A percentile compares a stretch with the other conserved stretches of the same genome.
Conservation (phyloP, 2,113 vertebrate species). For the Fulica atra region DNA sequence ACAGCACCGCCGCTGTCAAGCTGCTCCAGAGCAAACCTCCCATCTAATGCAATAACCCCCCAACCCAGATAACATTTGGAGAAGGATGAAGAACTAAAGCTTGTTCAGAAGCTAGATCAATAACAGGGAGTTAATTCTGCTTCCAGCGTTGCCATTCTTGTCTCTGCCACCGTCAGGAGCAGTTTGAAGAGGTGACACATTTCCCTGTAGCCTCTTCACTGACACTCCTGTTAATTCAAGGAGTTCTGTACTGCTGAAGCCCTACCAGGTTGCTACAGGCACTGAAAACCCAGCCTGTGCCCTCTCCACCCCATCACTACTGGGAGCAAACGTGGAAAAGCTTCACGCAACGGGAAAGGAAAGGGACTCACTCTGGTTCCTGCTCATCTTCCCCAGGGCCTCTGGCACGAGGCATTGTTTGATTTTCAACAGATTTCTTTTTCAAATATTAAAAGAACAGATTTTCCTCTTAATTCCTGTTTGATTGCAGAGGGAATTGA, state of each 20-base stretch:
- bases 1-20: not conserved
- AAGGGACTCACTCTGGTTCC: not conserved
- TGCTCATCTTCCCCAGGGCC: not conserved
- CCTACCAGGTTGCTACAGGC: not conserved
- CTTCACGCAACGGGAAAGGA: not conserved
- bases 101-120: not conserved
- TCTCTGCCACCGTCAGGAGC: not conserved
- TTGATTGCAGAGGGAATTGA: not conserved
- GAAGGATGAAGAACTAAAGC: not conserved
- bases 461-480: slow-evolving; percentile 27
- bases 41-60: not conserved
- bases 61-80: accelerated
- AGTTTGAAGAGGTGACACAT: not conserved
- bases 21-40: not conserved
- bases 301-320: not conserved
- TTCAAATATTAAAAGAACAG: slow-evolving; percentile 37
- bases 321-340: not conserved
- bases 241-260: not conserved
- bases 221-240: not conserved
- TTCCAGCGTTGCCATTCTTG: not conserved
- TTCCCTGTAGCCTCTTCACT: not conserved
- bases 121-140: not conserved
- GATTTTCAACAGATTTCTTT: slow-evolving; percentile 33
- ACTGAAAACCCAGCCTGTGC: not conserved
- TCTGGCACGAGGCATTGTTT: not conserved